These are phyloP conservation scores for Orius insidiosus DNA, from an alignment of 1,140 invertebrate genomes.

Conservation along the genomic window DNA sequence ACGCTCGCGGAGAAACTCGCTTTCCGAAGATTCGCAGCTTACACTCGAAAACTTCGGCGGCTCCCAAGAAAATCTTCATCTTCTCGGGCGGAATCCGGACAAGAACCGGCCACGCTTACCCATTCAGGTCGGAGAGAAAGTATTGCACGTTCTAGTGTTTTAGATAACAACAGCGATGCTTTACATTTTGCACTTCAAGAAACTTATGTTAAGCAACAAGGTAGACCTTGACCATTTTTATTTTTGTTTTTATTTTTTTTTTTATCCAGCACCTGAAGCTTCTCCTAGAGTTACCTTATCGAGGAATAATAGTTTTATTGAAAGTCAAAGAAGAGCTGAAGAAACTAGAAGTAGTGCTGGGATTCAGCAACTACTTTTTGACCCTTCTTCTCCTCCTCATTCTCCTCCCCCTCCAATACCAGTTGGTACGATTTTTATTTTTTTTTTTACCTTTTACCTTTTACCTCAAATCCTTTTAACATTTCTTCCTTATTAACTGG, in stretches of 20 bases:
- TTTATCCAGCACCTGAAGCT: conserved; percentile 8
- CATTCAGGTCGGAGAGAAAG: conserved; percentile 23
- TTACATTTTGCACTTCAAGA: conserved; percentile 17
- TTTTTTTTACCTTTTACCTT: background rate
- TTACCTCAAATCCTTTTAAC: background rate
- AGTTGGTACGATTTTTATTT: background rate
- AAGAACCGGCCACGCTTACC: conserved; percentile 36
- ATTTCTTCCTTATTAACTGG: background rate
- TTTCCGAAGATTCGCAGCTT: conserved; percentile 69
- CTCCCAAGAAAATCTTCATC: conserved; percentile 41
- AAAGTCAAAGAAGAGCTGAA: conserved; percentile 15
- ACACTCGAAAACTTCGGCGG: conserved; percentile 82
- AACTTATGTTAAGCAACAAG: conserved; percentile 7
- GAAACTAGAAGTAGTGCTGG: conserved; percentile 19
- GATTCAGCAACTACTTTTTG: conserved; percentile 19
- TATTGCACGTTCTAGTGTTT: conserved; percentile 13
- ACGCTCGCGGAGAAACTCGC: conserved; percentile 63
- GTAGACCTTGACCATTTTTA: background rate
- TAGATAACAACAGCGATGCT: conserved; percentile 16
- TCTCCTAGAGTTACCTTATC: conserved; percentile 8
- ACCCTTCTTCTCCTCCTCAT: conserved; percentile 11
- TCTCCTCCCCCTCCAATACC: conserved; percentile 3
- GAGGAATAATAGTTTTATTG: conserved; percentile 16
- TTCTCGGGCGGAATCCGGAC: conserved; percentile 52
- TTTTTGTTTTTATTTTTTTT: conserved; percentile 2